A percentile compares a stretch with the other conserved stretches of the same genome.
phyloP scores from a whole-genome alignment of 2,888 invertebrate species.

The Megastigmus dorsalis region DNA sequence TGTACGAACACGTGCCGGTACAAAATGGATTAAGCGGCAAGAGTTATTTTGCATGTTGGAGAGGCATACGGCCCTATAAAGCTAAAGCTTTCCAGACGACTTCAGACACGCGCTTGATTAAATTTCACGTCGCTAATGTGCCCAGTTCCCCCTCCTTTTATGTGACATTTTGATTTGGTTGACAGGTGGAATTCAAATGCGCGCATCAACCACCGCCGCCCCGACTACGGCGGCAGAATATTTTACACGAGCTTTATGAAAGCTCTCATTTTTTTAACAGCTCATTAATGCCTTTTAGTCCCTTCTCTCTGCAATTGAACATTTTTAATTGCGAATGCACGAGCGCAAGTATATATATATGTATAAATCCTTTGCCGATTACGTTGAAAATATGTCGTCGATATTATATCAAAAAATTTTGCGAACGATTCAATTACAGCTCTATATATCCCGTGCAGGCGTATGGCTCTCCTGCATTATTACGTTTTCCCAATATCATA shows the following conservation, averaged over 20 bases:
- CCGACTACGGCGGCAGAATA: neutral
- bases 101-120: constrained; percentile 3
- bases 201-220: too few species aligned
- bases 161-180: neutral
- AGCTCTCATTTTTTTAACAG: neutral
- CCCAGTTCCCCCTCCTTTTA: too few species aligned
- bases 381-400: too few species aligned
- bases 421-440: too few species aligned
- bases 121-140: neutral
- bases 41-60: neutral
- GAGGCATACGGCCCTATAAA: too few species aligned
- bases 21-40: constrained; percentile 9
- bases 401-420: too few species aligned
- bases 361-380: constrained; percentile 6
- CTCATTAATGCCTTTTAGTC: neutral
- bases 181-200: neutral
- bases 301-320: too few species aligned
- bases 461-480: too few species aligned
- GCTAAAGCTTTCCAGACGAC: neutral
- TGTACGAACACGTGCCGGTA: neutral
- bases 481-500: too few species aligned
- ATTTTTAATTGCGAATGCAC: too few species aligned
- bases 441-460: too few species aligned
- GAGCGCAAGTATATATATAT: neutral
- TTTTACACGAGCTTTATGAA: neutral